Percentiles rank a stretch among this genome's conserved stretches.
These are phyloP conservation scores for Carlito syrichta DNA, from an alignment of 2,113 vertebrate genomes.

Conservation along the genomic window DNA sequence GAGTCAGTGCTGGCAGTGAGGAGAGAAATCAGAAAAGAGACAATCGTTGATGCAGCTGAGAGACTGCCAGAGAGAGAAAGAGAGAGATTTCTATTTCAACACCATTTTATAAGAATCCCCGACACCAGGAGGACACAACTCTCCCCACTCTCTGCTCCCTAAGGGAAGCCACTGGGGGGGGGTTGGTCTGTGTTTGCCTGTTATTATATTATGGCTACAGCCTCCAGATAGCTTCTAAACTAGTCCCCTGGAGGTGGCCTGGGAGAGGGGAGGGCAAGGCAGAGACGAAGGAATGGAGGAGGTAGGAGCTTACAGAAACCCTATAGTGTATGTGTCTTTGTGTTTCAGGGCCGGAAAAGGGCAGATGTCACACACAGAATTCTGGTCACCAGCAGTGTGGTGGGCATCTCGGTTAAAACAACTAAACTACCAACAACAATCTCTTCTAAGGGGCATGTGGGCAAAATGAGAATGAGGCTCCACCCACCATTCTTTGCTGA, in stretches of 20 bases:
- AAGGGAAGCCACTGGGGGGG: background rate
- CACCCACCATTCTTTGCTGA: constrained; percentile 66
- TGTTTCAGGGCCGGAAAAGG: background rate
- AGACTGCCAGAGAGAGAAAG: background rate
- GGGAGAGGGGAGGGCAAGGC: background rate
- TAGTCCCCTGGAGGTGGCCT: constrained; percentile 80
- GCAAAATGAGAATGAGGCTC: constrained; percentile 64
- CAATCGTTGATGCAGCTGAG: background rate
- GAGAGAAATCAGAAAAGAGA: background rate
- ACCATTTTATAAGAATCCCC: background rate
- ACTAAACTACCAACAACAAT: constrained; percentile 32
- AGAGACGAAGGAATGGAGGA: background rate
- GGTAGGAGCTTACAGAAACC: background rate
- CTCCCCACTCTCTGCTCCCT: background rate
- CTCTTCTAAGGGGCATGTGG: constrained; percentile 70
- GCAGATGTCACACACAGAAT: background rate
- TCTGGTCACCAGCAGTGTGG: background rate
- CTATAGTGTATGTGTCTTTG: background rate
- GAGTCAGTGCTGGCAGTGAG: background rate
- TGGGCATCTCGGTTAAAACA: background rate
- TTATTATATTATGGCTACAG: background rate
- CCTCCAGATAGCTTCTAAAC: constrained; percentile 19
- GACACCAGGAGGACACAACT: background rate
- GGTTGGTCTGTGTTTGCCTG: background rate
- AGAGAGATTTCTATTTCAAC: background rate